phyloP scores from a whole-genome alignment of 2,797 vertebrate species.

The Spatula versicolor region DNA sequence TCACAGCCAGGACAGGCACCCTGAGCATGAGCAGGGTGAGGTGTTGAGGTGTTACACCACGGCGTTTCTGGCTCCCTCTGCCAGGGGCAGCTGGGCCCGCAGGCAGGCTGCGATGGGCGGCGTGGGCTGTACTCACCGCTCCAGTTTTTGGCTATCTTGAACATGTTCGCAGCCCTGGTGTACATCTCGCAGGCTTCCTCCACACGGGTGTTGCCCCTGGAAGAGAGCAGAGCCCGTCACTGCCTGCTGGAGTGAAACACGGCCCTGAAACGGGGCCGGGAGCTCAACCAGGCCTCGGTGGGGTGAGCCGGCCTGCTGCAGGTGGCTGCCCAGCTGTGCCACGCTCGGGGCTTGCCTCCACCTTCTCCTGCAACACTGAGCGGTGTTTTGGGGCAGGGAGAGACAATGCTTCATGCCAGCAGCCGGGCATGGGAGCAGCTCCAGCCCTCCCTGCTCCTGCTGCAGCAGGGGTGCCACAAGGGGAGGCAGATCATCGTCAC shows the following conservation, averaged over 20 bases:
- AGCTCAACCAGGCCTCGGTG: no score
- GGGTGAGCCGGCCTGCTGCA: fast-evolving
- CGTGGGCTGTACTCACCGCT: slow-evolving; percentile 83
- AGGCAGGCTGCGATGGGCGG: neutral
- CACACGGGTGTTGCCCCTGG: slow-evolving; percentile 92
- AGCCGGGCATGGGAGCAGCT: no score
- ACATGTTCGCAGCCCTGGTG: slow-evolving; percentile 98
- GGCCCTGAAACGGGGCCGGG: fast-evolving
- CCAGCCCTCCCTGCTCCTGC: no score
- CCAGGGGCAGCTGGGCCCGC: no score
- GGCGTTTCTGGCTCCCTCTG: no score
- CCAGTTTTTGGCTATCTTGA: slow-evolving; percentile 99
- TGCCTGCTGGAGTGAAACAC: fast-evolving
- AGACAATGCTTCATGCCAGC: no score
- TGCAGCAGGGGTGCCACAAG: neutral
- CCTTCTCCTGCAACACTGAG: no score
- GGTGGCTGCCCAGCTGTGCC: no score
- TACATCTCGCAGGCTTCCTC: slow-evolving; percentile 99
- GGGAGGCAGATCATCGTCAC: neutral
- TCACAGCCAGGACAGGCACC: no score
- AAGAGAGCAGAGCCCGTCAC: neutral
- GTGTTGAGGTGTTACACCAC: no score
- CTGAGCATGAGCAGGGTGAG: no score
- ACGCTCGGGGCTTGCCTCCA: neutral
- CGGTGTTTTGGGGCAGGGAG: no score